Percentiles rank a stretch among this genome's conserved stretches.
Evolutionary conservation across 2,888 invertebrate genomes (phyloP).

Genomic region (Tryphoninae sp.): DNA sequence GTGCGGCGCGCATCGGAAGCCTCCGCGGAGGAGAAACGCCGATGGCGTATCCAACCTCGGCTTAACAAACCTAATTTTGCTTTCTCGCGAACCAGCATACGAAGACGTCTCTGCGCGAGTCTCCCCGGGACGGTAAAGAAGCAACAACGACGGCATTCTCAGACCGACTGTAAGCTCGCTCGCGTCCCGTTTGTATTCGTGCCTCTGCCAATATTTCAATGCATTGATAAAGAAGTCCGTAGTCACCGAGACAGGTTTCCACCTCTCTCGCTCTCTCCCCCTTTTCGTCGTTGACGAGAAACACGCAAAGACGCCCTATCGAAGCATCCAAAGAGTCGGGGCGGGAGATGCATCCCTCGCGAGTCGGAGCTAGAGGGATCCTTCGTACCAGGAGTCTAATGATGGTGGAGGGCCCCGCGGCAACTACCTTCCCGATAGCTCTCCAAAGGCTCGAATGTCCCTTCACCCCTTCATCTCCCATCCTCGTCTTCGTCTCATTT

Average conservation of each 20-base stretch:
- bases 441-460: constrained; percentile 36
- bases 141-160: constrained; percentile 35
- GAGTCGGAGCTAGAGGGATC: constrained; percentile 2
- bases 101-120: constrained; percentile 30
- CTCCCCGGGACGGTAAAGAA: background rate
- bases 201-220: constrained; percentile 49
- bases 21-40: constrained; percentile 8
- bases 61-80: constrained; percentile 56
- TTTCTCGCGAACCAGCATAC: constrained; percentile 34
- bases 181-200: background rate
- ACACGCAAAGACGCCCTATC: constrained; percentile 41
- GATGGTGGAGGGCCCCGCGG: constrained; percentile 75
- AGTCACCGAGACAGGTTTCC: constrained; percentile 13
- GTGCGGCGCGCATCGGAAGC: constrained; percentile 17
- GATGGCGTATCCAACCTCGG: constrained; percentile 43
- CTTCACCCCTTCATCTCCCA: background rate
- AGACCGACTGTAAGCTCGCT: constrained; percentile 12
- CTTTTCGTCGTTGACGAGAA: constrained; percentile 32
- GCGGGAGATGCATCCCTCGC: background rate
- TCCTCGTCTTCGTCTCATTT: constrained; percentile 10
- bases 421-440: constrained; percentile 74
- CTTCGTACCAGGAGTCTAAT: constrained; percentile 73
- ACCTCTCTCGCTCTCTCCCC: background rate
- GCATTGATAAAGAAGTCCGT: constrained; percentile 52
- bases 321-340: background rate